Evolutionary conservation across 1,140 invertebrate genomes (phyloP), one percentile per base, ranked within the genome.

Genomic region (Sarcophaga bullata): DNA sequence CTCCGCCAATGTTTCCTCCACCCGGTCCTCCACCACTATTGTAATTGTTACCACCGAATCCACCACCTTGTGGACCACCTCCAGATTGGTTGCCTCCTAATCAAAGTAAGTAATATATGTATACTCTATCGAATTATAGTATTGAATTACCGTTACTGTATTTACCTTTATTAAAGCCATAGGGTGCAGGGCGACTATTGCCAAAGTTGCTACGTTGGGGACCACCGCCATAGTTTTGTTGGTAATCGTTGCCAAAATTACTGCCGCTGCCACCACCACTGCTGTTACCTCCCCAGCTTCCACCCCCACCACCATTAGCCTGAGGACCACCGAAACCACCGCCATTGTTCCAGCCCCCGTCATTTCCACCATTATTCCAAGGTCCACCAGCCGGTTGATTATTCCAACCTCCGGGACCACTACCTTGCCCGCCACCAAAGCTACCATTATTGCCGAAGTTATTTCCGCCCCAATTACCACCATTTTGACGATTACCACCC

Each of bases 141-240:
- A 78, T 48, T 49, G 25, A 8, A 75, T 52, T 50, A 7, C 6
- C 25, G 4, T 4, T 37, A 37, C 10, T 15, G 10, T 75, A 19
- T 73, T 82, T 62, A 89, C 88, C 86, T 84, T 89, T 89, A 82
- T 88, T 88, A 15, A 87, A 88, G 73, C 87, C 86, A 68, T 91
- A 95, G 19, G 95, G 91, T 17, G 91, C 91, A 11, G 91, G 91
- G 11, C 93, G 90, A 68, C 92, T 93, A 84, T 92, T 93, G 82
- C 93, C 94, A 84, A 90, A 89, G 82, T 88, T 90, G 88, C 94
- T 95, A 82, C 92, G 91, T 76, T 94, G 92, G 0, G 94, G 94
- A 2, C 94, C 94, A 49, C 94, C 94, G 1, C 94, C 92, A 86
- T 94, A 95, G 72, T 93, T 93, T 87, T 96, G 95, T 84, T 96